A percentile compares a stretch with the other conserved stretches of the same genome.
Conservation (phyloP, 2,797 vertebrate genomes). For the Ptychobarbus kaznakovi region DNA sequence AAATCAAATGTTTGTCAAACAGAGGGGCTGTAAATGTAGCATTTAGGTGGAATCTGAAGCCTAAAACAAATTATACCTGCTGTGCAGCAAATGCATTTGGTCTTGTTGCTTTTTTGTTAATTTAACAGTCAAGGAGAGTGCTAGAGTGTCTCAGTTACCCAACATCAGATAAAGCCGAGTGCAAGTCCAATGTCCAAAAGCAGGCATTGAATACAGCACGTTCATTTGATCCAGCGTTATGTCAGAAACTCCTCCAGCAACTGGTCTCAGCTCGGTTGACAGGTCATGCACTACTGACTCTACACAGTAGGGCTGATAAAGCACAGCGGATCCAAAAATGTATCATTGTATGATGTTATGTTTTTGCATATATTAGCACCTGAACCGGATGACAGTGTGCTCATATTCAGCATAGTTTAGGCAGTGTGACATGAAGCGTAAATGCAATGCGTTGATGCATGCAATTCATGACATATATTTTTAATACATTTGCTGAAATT, state of each 20-base stretch:
- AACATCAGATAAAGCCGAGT: constrained; percentile 36
- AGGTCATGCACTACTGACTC: constrained; percentile 27
- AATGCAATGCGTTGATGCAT: neutral
- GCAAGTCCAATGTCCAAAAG: constrained; percentile 41
- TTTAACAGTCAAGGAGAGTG: constrained; percentile 16
- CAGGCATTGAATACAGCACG: constrained; percentile 28
- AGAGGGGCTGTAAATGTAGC: neutral
- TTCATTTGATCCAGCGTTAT: constrained; percentile 33
- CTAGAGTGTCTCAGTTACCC: constrained; percentile 31
- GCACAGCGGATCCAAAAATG: neutral
- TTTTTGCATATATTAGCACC: neutral
- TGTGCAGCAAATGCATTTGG: constrained; percentile 22
- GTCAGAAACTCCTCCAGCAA: constrained; percentile 29
- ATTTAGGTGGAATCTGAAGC: neutral
- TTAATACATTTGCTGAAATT: neutral
- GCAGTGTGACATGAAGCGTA: neutral
- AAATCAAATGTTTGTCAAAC: neutral
- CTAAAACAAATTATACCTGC: neutral
- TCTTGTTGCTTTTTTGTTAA: constrained; percentile 28
- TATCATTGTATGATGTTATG: neutral
- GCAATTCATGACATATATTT: neutral
- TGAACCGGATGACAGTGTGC: neutral
- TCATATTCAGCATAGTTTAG: neutral
- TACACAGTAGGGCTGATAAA: constrained; percentile 5
- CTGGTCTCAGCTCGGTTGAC: constrained; percentile 31